Conservation (phyloP, 2,113 vertebrate genomes). For the Bubo blakistoni region DNA sequence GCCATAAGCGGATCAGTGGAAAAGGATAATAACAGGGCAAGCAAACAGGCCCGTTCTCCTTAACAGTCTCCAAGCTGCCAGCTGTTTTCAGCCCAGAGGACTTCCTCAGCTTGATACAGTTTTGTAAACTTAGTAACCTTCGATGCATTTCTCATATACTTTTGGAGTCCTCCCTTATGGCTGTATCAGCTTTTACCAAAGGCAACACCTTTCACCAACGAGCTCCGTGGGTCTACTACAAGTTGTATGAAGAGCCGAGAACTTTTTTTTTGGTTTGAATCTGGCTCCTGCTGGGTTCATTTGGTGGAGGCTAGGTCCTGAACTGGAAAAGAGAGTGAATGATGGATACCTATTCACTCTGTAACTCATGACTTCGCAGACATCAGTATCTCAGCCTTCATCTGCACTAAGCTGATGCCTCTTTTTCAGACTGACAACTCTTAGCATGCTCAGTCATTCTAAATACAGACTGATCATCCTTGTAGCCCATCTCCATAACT, state of each 20-base stretch:
- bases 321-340: neutral
- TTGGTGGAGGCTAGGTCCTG: neutral
- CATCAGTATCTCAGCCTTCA: neutral
- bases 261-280: neutral
- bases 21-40: neutral
- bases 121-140: neutral
- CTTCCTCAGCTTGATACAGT: neutral
- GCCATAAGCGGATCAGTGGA: fast-evolving
- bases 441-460: neutral
- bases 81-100: neutral
- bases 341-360: neutral
- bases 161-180: neutral
- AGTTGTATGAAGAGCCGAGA: neutral
- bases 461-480: neutral
- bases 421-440: neutral
- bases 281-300: neutral
- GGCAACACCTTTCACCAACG: neutral
- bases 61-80: neutral
- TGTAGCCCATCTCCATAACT: neutral
- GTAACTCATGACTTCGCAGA: neutral
- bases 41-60: fast-evolving
- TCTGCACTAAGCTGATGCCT: neutral
- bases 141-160: neutral
- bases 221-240: neutral
- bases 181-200: neutral